These are phyloP conservation scores for Berghia stephanieae DNA, from an alignment of 1,140 invertebrate species.

Conservation along the genomic window DNA sequence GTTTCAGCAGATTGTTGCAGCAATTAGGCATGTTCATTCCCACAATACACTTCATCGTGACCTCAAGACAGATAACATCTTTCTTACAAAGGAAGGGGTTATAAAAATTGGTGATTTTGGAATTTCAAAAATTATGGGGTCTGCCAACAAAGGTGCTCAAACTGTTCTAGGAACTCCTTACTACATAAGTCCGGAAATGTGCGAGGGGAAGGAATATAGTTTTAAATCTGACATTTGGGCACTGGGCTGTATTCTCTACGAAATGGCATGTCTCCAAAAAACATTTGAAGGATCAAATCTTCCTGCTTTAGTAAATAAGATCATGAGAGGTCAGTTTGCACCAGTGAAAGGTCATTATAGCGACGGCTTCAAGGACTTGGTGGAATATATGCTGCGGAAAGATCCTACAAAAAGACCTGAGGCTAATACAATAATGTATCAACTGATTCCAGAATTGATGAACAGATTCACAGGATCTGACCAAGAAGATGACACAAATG, in stretches of 20 bases:
- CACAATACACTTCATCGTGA: slow-evolving; percentile 81
- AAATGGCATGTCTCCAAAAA: slow-evolving; percentile 81
- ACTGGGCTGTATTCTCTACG: slow-evolving; percentile 82
- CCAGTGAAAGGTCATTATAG: slow-evolving; percentile 76
- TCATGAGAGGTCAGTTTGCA: slow-evolving; percentile 75
- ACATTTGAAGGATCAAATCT: slow-evolving; percentile 82
- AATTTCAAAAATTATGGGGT: slow-evolving; percentile 81
- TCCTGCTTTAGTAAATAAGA: slow-evolving; percentile 81
- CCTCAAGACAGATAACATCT: slow-evolving; percentile 82
- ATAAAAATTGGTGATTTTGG: slow-evolving; percentile 82
- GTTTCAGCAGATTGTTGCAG: slow-evolving; percentile 78
- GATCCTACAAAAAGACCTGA: slow-evolving; percentile 68
- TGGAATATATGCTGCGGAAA: slow-evolving; percentile 66
- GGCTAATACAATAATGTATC: slow-evolving; percentile 70
- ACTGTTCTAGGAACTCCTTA: slow-evolving; percentile 84
- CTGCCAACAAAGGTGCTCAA: slow-evolving; percentile 75
- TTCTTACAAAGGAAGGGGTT: slow-evolving; percentile 75
- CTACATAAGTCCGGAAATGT: slow-evolving; percentile 86
- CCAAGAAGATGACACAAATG: slow-evolving; percentile 51
- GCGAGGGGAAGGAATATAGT: slow-evolving; percentile 81
- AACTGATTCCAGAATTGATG: slow-evolving; percentile 56
- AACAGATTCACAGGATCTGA: slow-evolving; percentile 49
- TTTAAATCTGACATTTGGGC: slow-evolving; percentile 86
- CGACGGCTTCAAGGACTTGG: slow-evolving; percentile 71
- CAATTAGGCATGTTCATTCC: slow-evolving; percentile 78